These are phyloP conservation scores for Oscarella lobularis DNA, from an alignment of 37 sponge, comb jelly and placozoan genomes.

Conservation along the genomic window DNA sequence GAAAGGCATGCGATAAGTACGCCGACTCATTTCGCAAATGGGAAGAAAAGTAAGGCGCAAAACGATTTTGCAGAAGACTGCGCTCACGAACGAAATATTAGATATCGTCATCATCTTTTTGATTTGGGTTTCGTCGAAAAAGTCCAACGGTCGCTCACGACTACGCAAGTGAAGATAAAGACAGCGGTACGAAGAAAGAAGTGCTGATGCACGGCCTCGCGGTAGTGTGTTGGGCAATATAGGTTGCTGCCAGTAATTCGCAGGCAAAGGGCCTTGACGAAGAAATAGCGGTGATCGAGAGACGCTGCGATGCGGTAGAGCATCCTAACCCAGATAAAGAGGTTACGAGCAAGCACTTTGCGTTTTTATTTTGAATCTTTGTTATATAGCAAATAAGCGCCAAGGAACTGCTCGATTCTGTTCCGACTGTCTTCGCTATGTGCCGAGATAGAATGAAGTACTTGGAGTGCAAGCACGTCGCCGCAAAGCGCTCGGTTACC, in stretches of 20 bases:
- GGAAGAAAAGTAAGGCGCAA: not conserved
- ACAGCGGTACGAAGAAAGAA: constrained; percentile 28
- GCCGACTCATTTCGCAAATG: not conserved
- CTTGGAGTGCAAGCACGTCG: constrained; percentile 24
- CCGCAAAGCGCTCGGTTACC: not conserved
- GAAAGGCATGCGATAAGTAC: not conserved
- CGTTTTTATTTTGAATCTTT: not conserved
- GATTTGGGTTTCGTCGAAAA: constrained; percentile 40
- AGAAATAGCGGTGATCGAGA: not conserved
- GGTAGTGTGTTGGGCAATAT: not conserved
- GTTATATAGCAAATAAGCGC: constrained; percentile 7
- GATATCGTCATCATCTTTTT: constrained; percentile 13
- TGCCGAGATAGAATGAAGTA: constrained; percentile 30
- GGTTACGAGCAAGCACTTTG: constrained; percentile 7
- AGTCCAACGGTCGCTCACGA: constrained; percentile 14
- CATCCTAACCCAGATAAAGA: constrained; percentile 5
- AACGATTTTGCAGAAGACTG: no score
- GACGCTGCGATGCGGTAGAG: constrained; percentile 8
- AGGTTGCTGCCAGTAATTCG: constrained; percentile 58
- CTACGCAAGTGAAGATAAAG: constrained; percentile 42
- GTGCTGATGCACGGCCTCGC: not conserved
- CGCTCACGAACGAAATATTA: no score
- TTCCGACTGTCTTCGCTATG: constrained; percentile 20
- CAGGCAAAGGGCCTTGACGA: constrained; percentile 25
- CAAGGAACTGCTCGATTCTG: not conserved